phyloP scores from a whole-genome alignment of 2,113 vertebrate genomes.

The Geococcyx californianus region DNA sequence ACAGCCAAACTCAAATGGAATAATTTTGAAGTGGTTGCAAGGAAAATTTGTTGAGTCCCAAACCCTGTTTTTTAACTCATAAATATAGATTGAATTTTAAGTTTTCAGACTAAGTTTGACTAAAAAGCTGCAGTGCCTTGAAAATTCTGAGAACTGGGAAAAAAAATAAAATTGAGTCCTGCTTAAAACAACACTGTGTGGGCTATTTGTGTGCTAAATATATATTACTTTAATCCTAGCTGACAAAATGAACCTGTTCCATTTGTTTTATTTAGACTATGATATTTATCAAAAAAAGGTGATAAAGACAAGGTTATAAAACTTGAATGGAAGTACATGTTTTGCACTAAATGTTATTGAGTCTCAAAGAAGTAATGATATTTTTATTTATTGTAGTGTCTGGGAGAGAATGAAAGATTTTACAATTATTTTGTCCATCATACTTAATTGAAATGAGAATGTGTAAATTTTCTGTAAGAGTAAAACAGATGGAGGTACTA shows the following conservation, averaged over 20 bases:
- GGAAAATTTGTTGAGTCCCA: neutral
- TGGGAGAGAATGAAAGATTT: conserved; percentile 26
- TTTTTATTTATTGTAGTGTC: conserved; percentile 42
- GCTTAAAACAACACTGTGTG: neutral
- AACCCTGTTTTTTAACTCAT: neutral
- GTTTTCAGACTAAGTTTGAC: neutral
- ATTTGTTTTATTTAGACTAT: conserved; percentile 12
- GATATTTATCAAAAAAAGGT: neutral
- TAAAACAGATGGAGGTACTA: conserved; percentile 54
- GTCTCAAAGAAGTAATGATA: conserved; percentile 17
- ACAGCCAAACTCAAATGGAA: neutral
- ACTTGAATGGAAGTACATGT: neutral
- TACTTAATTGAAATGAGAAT: conserved; percentile 61
- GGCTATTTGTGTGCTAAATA: neutral
- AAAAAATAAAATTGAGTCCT: neutral
- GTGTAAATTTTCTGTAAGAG: conserved; percentile 28
- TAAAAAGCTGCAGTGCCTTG: neutral
- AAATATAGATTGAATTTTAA: neutral
- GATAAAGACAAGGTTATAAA: conserved; percentile 14
- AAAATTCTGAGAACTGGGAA: neutral
- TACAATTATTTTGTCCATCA: conserved; percentile 62
- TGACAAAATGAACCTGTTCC: neutral
- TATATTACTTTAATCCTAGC: neutral
- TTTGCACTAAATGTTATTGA: conserved; percentile 28
- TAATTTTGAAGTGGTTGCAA: neutral